phyloP scores from a whole-genome alignment of 1,140 invertebrate genomes.

The Heliothis subflexa region DNA sequence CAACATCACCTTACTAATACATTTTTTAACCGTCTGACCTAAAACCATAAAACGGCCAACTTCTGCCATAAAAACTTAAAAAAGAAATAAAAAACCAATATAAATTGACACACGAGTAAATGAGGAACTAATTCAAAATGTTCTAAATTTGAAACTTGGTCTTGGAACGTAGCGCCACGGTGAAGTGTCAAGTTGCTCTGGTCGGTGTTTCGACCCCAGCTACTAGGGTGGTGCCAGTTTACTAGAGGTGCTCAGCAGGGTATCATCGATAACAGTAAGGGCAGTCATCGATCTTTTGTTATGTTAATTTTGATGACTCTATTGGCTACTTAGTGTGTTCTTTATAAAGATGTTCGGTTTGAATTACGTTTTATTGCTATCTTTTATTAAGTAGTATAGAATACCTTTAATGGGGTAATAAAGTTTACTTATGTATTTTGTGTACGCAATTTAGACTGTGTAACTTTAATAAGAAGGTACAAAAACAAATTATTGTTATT shows the following conservation, averaged over 20 bases:
- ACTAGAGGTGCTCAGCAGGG: slow-evolving; percentile 34
- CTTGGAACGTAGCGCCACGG: not conserved
- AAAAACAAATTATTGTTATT: too few species aligned
- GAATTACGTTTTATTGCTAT: not conserved
- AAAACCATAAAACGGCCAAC: slow-evolving; percentile 32
- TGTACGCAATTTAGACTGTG: not conserved
- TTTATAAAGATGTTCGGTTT: slow-evolving; percentile 13
- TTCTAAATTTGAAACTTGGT: not conserved
- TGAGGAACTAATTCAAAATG: slow-evolving; percentile 10
- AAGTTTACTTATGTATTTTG: not conserved
- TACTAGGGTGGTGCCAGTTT: slow-evolving; percentile 23
- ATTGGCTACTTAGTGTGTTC: slow-evolving; percentile 46
- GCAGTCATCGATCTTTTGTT: slow-evolving; percentile 68
- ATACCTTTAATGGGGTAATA: not conserved
- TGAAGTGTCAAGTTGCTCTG: not conserved
- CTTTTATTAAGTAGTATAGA: not conserved
- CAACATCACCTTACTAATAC: slow-evolving; percentile 30
- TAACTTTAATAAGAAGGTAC: too few species aligned
- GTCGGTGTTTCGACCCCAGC: not conserved
- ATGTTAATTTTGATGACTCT: slow-evolving; percentile 57
- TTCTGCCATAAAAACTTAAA: slow-evolving; percentile 22
- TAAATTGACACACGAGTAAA: not conserved
- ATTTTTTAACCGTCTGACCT: slow-evolving; percentile 17
- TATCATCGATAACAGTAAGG: slow-evolving; percentile 22
- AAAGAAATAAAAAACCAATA: not conserved